Conservation (phyloP, 2,113 vertebrate species). For the Sus scrofa region DNA sequence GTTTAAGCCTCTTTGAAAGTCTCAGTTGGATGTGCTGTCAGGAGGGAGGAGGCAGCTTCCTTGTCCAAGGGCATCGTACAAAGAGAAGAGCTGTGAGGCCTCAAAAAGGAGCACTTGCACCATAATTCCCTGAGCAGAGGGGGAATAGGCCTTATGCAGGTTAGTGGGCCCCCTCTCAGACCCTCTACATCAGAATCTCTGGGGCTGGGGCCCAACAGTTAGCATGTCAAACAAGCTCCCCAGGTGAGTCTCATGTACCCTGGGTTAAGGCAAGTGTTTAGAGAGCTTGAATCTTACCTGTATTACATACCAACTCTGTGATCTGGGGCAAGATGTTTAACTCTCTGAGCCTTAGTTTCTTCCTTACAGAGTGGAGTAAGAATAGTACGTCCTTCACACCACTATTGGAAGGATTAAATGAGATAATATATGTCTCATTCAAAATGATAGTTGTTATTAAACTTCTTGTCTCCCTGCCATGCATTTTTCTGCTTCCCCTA, state of each 20-base stretch:
- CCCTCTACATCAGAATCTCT: slow-evolving; percentile 15
- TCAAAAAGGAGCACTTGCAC: neutral
- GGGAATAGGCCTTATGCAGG: neutral
- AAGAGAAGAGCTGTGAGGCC: slow-evolving; percentile 21
- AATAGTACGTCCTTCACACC: neutral
- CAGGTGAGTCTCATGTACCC: neutral
- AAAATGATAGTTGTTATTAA: neutral
- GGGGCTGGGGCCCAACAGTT: neutral
- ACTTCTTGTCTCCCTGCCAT: neutral
- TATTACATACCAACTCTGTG: neutral
- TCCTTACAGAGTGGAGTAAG: neutral
- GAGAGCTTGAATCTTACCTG: neutral
- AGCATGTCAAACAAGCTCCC: neutral
- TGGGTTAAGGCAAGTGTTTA: neutral
- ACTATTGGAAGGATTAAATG: neutral
- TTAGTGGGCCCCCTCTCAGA: neutral
- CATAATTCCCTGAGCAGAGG: neutral
- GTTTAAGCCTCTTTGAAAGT: slow-evolving; percentile 8
- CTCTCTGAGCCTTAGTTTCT: slow-evolving; percentile 1
- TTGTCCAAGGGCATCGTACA: neutral
- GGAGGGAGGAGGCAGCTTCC: slow-evolving; percentile 29
- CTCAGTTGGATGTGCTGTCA: neutral
- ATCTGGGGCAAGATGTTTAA: neutral
- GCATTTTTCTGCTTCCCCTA: neutral
- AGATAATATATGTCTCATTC: neutral